Evolutionary conservation across 2,888 invertebrate genomes (phyloP).

Genomic region (Lottia gigantea): DNA sequence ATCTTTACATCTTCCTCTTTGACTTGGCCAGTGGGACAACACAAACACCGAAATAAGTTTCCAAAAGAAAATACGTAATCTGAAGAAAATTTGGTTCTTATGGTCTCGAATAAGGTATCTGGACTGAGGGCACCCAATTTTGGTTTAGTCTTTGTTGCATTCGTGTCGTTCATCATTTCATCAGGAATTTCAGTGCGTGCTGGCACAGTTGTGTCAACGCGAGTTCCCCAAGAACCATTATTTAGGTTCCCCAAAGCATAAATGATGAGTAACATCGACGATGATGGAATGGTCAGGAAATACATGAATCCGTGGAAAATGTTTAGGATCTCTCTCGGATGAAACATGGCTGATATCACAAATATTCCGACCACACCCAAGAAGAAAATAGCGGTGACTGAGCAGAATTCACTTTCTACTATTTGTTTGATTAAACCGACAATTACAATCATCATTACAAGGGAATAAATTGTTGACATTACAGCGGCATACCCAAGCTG

Average conservation of each 20-base stretch:
- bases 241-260: constrained; percentile 92
- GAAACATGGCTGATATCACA: constrained; percentile 93
- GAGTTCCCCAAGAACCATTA: constrained; percentile 91
- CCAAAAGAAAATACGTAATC: constrained; percentile 55
- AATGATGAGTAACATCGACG: constrained; percentile 90
- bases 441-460: constrained; percentile 99
- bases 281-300: constrained; percentile 90
- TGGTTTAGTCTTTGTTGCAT: background rate
- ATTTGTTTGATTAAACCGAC: constrained; percentile 97
- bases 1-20: constrained; percentile 40
- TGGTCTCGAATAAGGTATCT: background rate
- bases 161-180: background rate
- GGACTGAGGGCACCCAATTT: background rate
- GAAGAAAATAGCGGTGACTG: constrained; percentile 97
- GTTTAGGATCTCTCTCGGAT: constrained; percentile 81
- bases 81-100: constrained; percentile 24
- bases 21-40: constrained; percentile 39
- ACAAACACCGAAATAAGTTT: constrained; percentile 51
- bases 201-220: constrained; percentile 73
- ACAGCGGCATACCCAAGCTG: constrained; percentile 93
- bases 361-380: constrained; percentile 91
- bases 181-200: background rate
- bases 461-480: constrained; percentile 90
- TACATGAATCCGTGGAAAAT: constrained; percentile 79
- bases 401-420: constrained; percentile 89